phyloP scores from a whole-genome alignment of 2,113 vertebrate genomes.

The Megalops atlanticus region DNA sequence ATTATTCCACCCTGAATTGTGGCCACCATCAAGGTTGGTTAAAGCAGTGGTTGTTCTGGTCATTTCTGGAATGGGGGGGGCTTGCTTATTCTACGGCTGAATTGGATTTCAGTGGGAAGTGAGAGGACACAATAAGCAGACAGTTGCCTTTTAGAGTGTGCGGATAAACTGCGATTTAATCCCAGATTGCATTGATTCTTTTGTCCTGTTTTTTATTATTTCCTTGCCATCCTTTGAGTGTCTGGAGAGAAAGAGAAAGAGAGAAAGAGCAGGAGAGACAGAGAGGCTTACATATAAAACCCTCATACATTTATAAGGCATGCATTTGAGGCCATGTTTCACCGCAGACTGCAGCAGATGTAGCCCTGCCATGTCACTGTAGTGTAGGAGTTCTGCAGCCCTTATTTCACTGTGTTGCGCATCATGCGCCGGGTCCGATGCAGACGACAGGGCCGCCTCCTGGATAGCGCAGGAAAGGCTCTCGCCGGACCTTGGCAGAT shows the following conservation, averaged over 20 bases:
- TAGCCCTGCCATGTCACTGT: neutral
- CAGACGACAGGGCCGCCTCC: neutral
- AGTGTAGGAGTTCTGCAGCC: neutral
- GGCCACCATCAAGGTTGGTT: too few relatives aligned
- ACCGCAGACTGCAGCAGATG: too few relatives aligned
- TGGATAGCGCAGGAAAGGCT: neutral
- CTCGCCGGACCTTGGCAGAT: neutral
- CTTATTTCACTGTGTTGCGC: neutral
- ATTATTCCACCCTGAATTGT: too few relatives aligned
- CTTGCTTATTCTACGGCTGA: too few relatives aligned
- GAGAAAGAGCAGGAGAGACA: too few relatives aligned
- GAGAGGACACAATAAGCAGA: neutral
- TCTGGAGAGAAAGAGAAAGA: too few relatives aligned
- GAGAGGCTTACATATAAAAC: neutral
- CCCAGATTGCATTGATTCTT: constrained; percentile 16
- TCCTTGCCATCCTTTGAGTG: too few relatives aligned
- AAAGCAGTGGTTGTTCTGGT: too few relatives aligned
- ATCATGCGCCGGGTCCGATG: too few relatives aligned
- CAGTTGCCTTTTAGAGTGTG: neutral
- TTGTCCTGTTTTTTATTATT: neutral
- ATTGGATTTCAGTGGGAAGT: too few relatives aligned
- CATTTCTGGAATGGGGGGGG: too few relatives aligned
- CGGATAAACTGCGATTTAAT: neutral
- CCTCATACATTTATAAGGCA: neutral
- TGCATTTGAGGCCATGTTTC: too few relatives aligned